phyloP scores from a whole-genome alignment of 2,113 vertebrate species.

The Chlorodrepanis virens region DNA sequence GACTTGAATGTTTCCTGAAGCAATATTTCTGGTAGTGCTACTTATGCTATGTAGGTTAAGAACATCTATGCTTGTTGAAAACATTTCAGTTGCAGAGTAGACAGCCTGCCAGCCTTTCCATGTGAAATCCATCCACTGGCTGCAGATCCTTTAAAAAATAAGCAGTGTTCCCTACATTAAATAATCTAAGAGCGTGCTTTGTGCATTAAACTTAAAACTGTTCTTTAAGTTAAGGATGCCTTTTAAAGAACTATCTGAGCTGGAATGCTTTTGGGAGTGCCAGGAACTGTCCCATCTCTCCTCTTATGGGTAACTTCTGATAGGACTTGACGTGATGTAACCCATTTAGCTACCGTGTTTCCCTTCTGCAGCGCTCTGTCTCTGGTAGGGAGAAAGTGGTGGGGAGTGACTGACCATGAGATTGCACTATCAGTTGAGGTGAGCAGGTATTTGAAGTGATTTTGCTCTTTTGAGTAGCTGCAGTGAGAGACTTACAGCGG shows the following conservation, averaged over 20 bases:
- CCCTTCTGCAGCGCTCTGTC: neutral
- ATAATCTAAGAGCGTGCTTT: neutral
- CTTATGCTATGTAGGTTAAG: neutral
- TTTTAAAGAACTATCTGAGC: neutral
- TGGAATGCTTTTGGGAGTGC: neutral
- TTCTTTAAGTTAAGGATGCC: neutral
- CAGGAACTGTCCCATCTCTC: neutral
- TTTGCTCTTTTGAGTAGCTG: constrained; percentile 21
- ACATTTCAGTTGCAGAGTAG: neutral
- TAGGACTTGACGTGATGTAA: neutral
- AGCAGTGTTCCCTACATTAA: neutral
- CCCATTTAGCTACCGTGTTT: constrained; percentile 23
- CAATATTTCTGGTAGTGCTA: neutral
- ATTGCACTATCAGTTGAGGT: neutral
- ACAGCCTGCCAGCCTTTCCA: neutral
- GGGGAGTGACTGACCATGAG: neutral
- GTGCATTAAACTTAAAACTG: neutral
- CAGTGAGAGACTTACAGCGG: constrained; percentile 11
- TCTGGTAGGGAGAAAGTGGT: neutral
- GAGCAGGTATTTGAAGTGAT: constrained; percentile 10
- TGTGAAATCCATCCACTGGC: neutral
- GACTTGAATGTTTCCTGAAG: neutral
- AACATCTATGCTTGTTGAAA: neutral
- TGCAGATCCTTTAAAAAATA: neutral
- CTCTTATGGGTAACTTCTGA: neutral